phyloP scores from a whole-genome alignment of 2,797 vertebrate genomes.

The Otolemur crassicaudatus region DNA sequence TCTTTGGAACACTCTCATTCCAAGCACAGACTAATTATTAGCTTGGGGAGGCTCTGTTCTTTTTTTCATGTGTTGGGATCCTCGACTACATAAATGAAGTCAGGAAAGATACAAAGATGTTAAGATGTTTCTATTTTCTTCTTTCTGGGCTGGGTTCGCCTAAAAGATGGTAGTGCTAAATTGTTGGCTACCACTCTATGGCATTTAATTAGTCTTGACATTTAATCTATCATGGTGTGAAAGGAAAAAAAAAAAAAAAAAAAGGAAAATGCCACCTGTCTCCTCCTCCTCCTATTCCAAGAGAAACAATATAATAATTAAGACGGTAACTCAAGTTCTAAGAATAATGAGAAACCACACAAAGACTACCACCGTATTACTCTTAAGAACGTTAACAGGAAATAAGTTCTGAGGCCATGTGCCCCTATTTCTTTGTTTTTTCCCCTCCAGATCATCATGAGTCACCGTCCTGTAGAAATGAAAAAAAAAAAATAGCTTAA shows the following conservation, averaged over 20 bases:
- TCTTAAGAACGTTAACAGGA: slow-evolving; percentile 73
- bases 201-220: slow-evolving; percentile 77
- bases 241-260: slow-evolving; percentile 82
- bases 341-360: slow-evolving; percentile 74
- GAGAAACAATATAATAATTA: slow-evolving; percentile 74
- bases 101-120: slow-evolving; percentile 1
- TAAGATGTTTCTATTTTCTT: slow-evolving; percentile 72
- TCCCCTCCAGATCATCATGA: slow-evolving; percentile 66
- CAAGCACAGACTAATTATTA: slow-evolving; percentile 61
- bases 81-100: slow-evolving; percentile 45
- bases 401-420: slow-evolving; percentile 64
- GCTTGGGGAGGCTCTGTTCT: slow-evolving; percentile 4
- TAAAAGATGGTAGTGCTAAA: slow-evolving; percentile 67
- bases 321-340: slow-evolving; percentile 73
- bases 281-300: slow-evolving; percentile 49
- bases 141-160: slow-evolving; percentile 55
- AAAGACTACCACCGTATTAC: slow-evolving; percentile 59
- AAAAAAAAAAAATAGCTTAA: slow-evolving; percentile 72
- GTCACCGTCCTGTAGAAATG: slow-evolving; percentile 76
- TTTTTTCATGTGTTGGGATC: slow-evolving; percentile 38
- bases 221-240: slow-evolving; percentile 60
- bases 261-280: slow-evolving; percentile 74
- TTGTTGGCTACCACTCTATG: slow-evolving; percentile 64
- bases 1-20: slow-evolving; percentile 61
- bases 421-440: slow-evolving; percentile 56